Evolutionary conservation across 2,113 vertebrate species (phyloP), one percentile per base, ranked within the genome.

Genomic region (Tachuris rubrigastra): DNA sequence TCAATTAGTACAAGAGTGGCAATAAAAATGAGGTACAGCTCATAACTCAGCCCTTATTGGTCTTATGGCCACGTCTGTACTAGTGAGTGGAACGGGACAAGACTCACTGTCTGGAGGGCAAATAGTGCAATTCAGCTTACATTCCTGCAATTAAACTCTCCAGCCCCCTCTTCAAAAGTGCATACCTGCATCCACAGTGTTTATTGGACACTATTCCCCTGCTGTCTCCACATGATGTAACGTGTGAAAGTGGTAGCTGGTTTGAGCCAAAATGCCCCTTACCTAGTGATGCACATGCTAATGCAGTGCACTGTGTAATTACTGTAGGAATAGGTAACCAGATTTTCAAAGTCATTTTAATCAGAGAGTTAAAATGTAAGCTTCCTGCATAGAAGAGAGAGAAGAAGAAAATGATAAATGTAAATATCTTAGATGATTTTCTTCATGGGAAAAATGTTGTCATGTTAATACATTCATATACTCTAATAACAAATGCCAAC

Each of bases 401-500:
- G 21, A 72, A 74, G n/a, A 58, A 65, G 5, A 78, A 84, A 79
- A 81, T 9, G 1, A 31, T 31, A 49, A 37, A 52, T 76, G 22
- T 82, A 81, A 90, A 91, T 69, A 65, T 76, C 78, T 59, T 27
- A 60, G 31, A 30, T 68, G 4, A 65, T 72, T 68, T 90, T 95
- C 25, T 44, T 20, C 31, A 31, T 53, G 22, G n/a, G 15, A 9
- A 78, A 87, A 85, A 85, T 37, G 5, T 25, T 60, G 14, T 52
- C 19, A 33, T 33, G 30, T 65, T 55, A 72, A 66, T 84, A 6
- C 10, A 62, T 75, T 75, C 8, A 27, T 75, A 30, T 52, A 72
- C 24, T 59, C 35, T 85, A 81, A 74, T 55, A 67, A 76, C 58
- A 66, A 89, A 68, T 75, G 22, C 2, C 35, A 81, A 9, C 3